Conservation (phyloP, 2,113 vertebrate species). For the human region GRCh38 chr3:57300501-57301000, state of each 20-base stretch:
- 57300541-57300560: not conserved
- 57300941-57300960: not conserved
- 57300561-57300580: not conserved
- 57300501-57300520: not conserved
- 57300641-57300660: not conserved
- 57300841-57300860: not conserved
- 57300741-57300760: not conserved
- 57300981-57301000: not conserved
- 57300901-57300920: not conserved
- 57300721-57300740: not conserved
- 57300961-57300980: conserved; percentile 14
- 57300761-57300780: not conserved
- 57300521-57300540: not conserved
- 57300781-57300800: not conserved
- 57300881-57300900: not conserved
- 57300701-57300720: not conserved
- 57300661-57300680: not conserved
- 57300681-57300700: not conserved
- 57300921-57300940: not conserved
- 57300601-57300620: not conserved
- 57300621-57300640: not conserved
- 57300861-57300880: not conserved
- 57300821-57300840: not conserved
- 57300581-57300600: not conserved
- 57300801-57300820: not conserved